Conservation (phyloP, 2,888 invertebrate species). For the Mythimna ferrago region DNA sequence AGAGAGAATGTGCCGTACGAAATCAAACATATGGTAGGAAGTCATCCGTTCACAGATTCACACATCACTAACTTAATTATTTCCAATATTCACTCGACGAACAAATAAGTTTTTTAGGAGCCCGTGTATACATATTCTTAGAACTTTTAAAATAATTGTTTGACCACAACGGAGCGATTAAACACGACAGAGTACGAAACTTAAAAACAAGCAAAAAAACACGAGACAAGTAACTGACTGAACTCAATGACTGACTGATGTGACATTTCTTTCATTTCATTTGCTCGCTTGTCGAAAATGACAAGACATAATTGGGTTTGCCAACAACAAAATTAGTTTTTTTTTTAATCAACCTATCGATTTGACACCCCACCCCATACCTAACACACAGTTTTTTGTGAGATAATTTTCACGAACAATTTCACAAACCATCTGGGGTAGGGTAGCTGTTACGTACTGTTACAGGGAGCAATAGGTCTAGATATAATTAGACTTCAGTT, state of each 20-base stretch:
- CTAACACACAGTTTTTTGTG: no score
- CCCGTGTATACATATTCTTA: constrained; percentile 66
- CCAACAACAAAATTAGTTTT: constrained; percentile 29
- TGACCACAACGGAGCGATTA: constrained; percentile 76
- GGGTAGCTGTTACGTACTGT: no score
- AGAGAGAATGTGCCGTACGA: constrained; percentile 75
- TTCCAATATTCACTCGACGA: constrained; percentile 70
- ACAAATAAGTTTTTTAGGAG: constrained; percentile 64
- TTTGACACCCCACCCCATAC: not conserved
- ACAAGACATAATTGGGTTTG: constrained; percentile 33
- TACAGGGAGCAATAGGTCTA: no score
- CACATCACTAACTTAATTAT: constrained; percentile 80
- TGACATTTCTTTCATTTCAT: constrained; percentile 33
- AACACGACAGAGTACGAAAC: constrained; percentile 72
- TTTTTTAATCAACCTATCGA: not conserved
- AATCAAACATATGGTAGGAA: constrained; percentile 87
- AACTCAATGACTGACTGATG: constrained; percentile 61
- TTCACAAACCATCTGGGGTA: no score
- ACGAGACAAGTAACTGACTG: constrained; percentile 72
- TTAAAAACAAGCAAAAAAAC: constrained; percentile 77
- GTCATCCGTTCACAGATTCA: constrained; percentile 85
- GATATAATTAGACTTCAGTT: no score
- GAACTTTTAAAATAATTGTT: constrained; percentile 66
- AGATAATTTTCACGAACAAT: no score
- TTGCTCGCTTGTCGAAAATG: constrained; percentile 36